Evolutionary conservation across 1,140 invertebrate genomes (phyloP), one percentile per base, ranked within the genome.

Genomic region (Sinella curviseta): DNA sequence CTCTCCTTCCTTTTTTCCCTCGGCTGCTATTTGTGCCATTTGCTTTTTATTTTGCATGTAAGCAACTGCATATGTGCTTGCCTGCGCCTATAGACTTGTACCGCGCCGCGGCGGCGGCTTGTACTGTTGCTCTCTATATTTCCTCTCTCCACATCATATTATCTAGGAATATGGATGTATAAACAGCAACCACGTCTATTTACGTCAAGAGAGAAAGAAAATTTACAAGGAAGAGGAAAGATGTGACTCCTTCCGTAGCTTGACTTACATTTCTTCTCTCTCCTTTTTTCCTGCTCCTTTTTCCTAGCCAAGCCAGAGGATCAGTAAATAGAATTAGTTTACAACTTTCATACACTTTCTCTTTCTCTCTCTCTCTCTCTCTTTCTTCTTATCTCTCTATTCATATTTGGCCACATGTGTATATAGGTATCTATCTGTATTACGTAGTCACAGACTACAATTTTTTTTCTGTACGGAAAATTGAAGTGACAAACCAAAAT

Each of bases 221-320:
- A 70, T 70, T 70, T 70, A 70, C 65, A 70, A 70, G 65, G 65
- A 70, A 70, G 65, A 70, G 65, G 65, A 70, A 70, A 70, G 65
- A 70, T 70, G 65, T 70, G 65, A 70, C 65, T 70, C 28, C 65
- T 70, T 70, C 65, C 65, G 65, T 70, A 70, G 31, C 65, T 33
- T 70, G 65, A 70, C 65, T 70, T 70, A 70, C 28, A 31, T 70
- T 70, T 70, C 31, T 70, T 70, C 24, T 60, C 24, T 60, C 55
- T 26, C 24, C 3, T 8, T 24, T 26, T 24, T n/a, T 24, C 14
- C 24, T 60, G 3, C 24, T 24, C 55, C 14, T 24, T 4, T 24
- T 60, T 17, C n/a, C 24, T 60, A 17, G 3, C 14, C n/a, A 12
- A 14, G 24, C 55, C 4, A 24, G 14, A 60, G 24, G 55, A 60